These are phyloP conservation scores for Triops longicaudatus DNA, from an alignment of 1,140 invertebrate genomes.

Conservation along the genomic window DNA sequence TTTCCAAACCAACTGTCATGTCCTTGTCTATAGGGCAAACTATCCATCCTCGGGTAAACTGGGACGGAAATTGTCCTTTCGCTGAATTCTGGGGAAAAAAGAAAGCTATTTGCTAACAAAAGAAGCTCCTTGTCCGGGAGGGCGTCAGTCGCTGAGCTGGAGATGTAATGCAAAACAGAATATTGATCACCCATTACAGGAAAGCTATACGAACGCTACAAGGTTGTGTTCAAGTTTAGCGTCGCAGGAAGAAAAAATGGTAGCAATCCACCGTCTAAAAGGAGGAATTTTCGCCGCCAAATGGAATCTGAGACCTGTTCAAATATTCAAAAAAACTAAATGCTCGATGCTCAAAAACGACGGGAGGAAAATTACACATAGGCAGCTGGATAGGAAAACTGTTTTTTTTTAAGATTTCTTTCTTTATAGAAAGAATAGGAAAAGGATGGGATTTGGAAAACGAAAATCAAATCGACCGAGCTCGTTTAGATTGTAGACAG, in stretches of 20 bases:
- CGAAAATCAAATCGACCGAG: no score
- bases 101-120: neutral
- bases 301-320: neutral
- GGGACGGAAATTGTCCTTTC: neutral
- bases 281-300: neutral
- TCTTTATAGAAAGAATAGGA: neutral
- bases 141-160: neutral
- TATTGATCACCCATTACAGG: neutral
- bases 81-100: neutral
- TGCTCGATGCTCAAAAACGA: neutral
- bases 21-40: neutral
- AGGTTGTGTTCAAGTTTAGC: neutral
- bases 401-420: neutral
- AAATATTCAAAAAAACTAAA: neutral
- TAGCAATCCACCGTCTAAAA: neutral
- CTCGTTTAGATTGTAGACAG: no score
- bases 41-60: neutral
- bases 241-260: neutral
- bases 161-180: neutral
- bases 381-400: neutral
- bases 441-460: no score
- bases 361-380: neutral
- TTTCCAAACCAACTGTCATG: neutral
- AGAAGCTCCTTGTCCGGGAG: neutral
- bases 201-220: neutral